Conservation (phyloP, 2,113 vertebrate genomes). For the Morone saxatilis region DNA sequence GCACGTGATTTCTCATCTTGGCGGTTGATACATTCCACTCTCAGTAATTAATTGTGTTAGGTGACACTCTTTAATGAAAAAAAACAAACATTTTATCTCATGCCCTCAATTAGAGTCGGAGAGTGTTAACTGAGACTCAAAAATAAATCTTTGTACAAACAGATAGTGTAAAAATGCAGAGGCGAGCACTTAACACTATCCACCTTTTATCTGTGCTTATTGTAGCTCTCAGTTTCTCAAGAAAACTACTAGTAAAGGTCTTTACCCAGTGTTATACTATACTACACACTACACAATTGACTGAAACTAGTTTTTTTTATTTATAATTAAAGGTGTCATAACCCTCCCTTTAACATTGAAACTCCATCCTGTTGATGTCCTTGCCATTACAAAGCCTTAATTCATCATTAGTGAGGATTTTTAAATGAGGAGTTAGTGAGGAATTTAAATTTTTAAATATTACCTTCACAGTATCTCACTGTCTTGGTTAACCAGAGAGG, state of each 20-base stretch:
- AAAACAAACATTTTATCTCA: not conserved
- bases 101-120: not conserved
- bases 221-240: not conserved
- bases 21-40: not conserved
- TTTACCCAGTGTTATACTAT: not conserved
- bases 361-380: not conserved
- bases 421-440: too few species aligned
- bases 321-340: slow-evolving; percentile 3
- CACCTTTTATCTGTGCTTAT: not conserved
- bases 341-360: not conserved
- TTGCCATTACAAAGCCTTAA: not conserved
- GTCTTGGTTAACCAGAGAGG: not conserved
- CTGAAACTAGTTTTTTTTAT: not conserved
- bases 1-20: not conserved
- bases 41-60: not conserved
- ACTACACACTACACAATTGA: not conserved
- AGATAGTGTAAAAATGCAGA: not conserved
- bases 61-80: not conserved
- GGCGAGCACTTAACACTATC: not conserved
- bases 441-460: too few species aligned
- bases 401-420: not conserved
- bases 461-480: not conserved
- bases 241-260: not conserved
- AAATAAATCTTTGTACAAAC: not conserved
- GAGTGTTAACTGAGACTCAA: not conserved